These are phyloP conservation scores for Atrina japonica DNA, from an alignment of 2,888 invertebrate genomes.

Conservation along the genomic window DNA sequence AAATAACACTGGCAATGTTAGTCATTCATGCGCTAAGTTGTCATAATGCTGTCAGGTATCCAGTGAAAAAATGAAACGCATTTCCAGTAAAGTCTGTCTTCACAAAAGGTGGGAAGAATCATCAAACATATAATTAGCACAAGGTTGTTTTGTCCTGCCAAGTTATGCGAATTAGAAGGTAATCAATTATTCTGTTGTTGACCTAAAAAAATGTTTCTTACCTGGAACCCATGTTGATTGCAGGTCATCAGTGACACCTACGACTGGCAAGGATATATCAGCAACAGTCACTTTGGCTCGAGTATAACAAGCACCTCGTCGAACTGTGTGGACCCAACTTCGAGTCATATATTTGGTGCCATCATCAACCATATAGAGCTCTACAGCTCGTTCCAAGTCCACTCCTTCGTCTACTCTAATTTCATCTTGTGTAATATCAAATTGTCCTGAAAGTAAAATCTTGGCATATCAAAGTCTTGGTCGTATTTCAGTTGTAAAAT, in stretches of 20 bases:
- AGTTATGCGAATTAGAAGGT: too few species aligned
- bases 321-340: constrained; percentile 26
- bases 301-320: constrained; percentile 16
- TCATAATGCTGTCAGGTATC: too few species aligned
- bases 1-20: too few species aligned
- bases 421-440: background rate
- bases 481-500: too few species aligned
- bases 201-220: background rate
- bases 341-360: constrained; percentile 6
- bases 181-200: too few species aligned
- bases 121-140: too few species aligned
- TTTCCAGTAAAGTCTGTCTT: too few species aligned
- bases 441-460: constrained; percentile 6
- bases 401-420: constrained; percentile 10
- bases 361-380: constrained; percentile 13
- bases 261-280: constrained; percentile 3
- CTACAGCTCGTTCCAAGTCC: constrained; percentile 3
- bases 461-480: too few species aligned
- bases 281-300: constrained; percentile 14
- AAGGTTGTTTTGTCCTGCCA: too few species aligned
- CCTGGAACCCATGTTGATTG: constrained; percentile 12
- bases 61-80: too few species aligned
- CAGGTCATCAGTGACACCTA: constrained; percentile 5
- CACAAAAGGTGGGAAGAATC: too few species aligned
- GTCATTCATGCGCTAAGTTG: too few species aligned